Evolutionary conservation across 2,797 vertebrate genomes (phyloP).

Genomic region (Sarcoramphus papa): DNA sequence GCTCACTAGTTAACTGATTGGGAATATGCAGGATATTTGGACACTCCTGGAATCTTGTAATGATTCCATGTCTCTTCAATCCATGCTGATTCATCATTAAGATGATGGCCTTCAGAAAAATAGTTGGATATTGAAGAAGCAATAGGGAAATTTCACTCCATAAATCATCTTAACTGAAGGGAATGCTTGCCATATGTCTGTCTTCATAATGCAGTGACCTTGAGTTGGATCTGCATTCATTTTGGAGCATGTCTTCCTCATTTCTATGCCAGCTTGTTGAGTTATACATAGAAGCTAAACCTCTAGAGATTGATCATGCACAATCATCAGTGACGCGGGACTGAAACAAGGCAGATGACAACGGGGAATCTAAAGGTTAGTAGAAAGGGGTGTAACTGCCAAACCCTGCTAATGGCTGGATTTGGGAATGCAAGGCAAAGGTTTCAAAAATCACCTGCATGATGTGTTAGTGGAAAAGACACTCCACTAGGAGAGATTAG

Average conservation of each 20-base stretch:
- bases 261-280: slow-evolving; percentile 34
- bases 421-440: neutral
- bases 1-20: neutral
- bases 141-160: neutral
- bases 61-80: neutral
- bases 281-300: slow-evolving; percentile 12
- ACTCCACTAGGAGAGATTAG: neutral
- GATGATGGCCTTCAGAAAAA: neutral
- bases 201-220: neutral
- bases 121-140: neutral
- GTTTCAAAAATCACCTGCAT: neutral
- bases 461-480: neutral
- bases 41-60: neutral
- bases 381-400: neutral
- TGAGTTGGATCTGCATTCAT: neutral
- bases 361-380: neutral
- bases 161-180: slow-evolving; percentile 20
- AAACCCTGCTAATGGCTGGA: neutral
- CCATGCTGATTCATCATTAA: neutral
- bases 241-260: slow-evolving; percentile 8
- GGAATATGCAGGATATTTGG: neutral
- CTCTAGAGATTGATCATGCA: slow-evolving; percentile 39
- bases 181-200: neutral
- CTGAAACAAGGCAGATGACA: slow-evolving; percentile 32
- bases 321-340: slow-evolving; percentile 35